Evolutionary conservation across 2,113 vertebrate species (phyloP), one percentile per base, ranked within the genome.

Genomic region (Sceloporus undulatus): DNA sequence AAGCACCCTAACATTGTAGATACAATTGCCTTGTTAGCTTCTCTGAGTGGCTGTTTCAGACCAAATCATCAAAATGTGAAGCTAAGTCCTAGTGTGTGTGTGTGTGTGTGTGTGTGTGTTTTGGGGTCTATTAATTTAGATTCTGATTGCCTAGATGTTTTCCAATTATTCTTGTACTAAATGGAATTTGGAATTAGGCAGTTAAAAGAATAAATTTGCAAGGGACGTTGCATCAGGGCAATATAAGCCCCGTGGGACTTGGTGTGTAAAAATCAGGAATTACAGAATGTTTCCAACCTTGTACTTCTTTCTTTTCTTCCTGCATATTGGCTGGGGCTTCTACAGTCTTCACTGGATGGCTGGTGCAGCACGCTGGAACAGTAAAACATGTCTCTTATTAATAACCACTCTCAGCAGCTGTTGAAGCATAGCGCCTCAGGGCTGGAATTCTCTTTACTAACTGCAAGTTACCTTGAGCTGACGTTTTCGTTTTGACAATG

Each of bases 401-500:
- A 83, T 34, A 34, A 80, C 90, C 76, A 88, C 82, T 89, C 59
- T 87, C 9, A 42, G 68, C 18, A 89, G 3, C 29, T 85, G 25
- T 21, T n/a, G 34, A 81, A 11, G 59, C 34, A 14, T 23, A 66
- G 34, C 34, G 19, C 62, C 87, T 91, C 29, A 70, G 38, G 71
- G 84, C 1, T n/a, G 16, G 79, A 90, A 76, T 82, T 23, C 16
- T 83, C 48, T 5, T 77, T 71, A 66, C 13, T 42, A 48, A 34
- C 13, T 77, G 87, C 77, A 25, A 19, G 92, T 97, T 95, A 99
- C 99, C 98, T 95, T 98, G 98, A 85, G 98, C 94, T 2, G 96
- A 98, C 9, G 99, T 98, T 93, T 98, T 99, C 29, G 98, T 97
- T 97, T 99, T 99, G 91, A 99, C 95, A 93, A 99, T 99, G 94